Conservation (phyloP, 2,888 invertebrate genomes). For the Alloscopus bannaensis region DNA sequence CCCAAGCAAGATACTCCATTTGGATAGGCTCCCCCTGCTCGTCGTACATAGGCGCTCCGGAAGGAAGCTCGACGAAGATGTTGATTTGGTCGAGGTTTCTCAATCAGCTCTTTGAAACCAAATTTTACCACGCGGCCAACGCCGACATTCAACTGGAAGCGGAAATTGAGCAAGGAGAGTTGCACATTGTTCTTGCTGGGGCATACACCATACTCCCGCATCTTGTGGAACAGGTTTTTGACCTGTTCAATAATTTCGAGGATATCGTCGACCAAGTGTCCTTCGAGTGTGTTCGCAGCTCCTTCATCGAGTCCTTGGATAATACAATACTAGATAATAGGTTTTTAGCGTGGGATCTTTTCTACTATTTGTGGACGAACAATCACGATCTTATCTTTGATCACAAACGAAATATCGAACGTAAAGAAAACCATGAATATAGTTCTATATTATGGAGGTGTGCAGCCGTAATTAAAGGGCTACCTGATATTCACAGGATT, state of each 20-base stretch:
- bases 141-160: constrained; percentile 38
- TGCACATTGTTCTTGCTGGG: constrained; percentile 46
- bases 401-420: constrained; percentile 37
- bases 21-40: constrained; percentile 38
- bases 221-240: constrained; percentile 17
- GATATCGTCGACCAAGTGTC: constrained; percentile 25
- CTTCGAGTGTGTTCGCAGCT: constrained; percentile 35
- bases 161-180: constrained; percentile 40
- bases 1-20: constrained; percentile 46
- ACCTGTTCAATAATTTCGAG: constrained; percentile 43
- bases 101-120: constrained; percentile 50
- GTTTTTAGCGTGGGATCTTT: constrained; percentile 50
- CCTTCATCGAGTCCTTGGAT: constrained; percentile 40
- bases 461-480: not conserved
- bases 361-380: constrained; percentile 57
- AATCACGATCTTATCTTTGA: constrained; percentile 45
- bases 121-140: constrained; percentile 39
- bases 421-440: not conserved
- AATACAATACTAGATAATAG: constrained; percentile 53
- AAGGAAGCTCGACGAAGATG: constrained; percentile 46
- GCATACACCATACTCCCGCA: constrained; percentile 35
- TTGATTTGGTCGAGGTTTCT: constrained; percentile 26
- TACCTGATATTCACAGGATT: no score
- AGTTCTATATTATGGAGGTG: no score
- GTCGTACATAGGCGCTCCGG: constrained; percentile 22